A percentile compares a stretch with the other conserved stretches of the same genome.
These are phyloP conservation scores for Ormyrus nitidulus DNA, from an alignment of 2,888 invertebrate species.

Conservation along the genomic window DNA sequence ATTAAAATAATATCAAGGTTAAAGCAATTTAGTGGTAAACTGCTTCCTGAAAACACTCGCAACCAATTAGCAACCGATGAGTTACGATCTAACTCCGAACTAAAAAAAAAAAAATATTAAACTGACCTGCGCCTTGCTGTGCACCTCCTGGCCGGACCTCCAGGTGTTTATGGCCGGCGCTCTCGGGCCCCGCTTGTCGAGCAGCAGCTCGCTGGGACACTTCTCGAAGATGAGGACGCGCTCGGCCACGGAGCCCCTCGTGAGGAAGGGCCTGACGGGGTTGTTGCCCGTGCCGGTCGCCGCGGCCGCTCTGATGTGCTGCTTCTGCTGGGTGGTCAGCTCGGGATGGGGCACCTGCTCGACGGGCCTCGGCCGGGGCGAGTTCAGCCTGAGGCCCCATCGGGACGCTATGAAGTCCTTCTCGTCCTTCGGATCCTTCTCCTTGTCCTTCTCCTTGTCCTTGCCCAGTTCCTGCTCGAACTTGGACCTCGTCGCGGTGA, in stretches of 20 bases:
- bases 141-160: slow-evolving; percentile 74
- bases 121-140: slow-evolving; percentile 77
- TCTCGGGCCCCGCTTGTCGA: slow-evolving; percentile 81
- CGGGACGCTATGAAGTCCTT: slow-evolving; percentile 66
- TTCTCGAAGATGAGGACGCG: slow-evolving; percentile 93
- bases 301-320: slow-evolving; percentile 75
- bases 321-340: slow-evolving; percentile 79
- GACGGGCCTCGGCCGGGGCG: slow-evolving; percentile 66
- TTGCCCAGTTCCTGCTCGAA: slow-evolving; percentile 64
- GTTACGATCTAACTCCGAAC: not conserved
- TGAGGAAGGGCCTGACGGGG: slow-evolving; percentile 90
- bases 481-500: slow-evolving; percentile 67
- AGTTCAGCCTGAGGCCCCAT: slow-evolving; percentile 75
- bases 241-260: slow-evolving; percentile 93
- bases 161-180: slow-evolving; percentile 77
- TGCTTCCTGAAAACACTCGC: too few relatives aligned
- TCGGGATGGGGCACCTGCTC: slow-evolving; percentile 82
- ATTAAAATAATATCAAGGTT: too few relatives aligned
- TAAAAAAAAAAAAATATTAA: not conserved
- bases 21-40: too few relatives aligned
- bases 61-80: not conserved
- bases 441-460: slow-evolving; percentile 54
- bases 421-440: slow-evolving; percentile 63
- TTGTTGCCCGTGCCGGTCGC: slow-evolving; percentile 77
- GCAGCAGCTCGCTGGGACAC: slow-evolving; percentile 87